Base-by-base conservation (phyloP, 1,140 invertebrate species). In the Augochlora pura region DNA sequence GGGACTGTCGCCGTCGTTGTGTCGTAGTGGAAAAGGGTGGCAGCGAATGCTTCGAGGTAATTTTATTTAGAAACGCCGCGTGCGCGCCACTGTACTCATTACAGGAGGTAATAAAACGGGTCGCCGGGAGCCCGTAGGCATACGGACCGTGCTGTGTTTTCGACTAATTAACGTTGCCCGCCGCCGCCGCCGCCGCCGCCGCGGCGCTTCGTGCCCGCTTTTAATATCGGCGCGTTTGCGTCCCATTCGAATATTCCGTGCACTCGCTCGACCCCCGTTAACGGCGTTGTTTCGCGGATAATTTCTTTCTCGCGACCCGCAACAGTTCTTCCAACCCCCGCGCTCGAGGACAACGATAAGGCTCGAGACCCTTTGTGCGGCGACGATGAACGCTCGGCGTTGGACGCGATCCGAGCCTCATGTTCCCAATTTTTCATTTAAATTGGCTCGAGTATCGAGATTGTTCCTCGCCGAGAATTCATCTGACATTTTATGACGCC, bases 51-150 rank as follows among this genome's bases (percentile, higher is more conserved):
- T 80, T 16, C 42, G 69, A 64, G 81, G 70, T 86, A 86, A 86
- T 86, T 86, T 86, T 86, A 86, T 86, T 86, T 86, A 86, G 81
- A 83, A 80, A 86, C 74, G 81, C 77, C 69, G 77, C 72, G 73
- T 77, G 84, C 69, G 83, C 81, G 83, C 81, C 77, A 80, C 83
- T 59, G 77, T 86, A 73, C 81, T 86, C 73, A 81, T 86, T 86
- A 86, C 73, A 70, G 52, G 27, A 63, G 72, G 85, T 65, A 83
- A 86, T 83, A 83, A 86, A 86, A 86, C 85, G 84, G 80, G 16
- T 65, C 46, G 71, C 75, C 62, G 54, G 70, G 23, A 69, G 64
- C 80, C 84, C 54, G 68, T 85, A 85, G 76, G 80, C 75, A 71
- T 84, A 86, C 64, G 59, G 67, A 71, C 80, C 70, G 66, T 39